Evolutionary conservation across 1,140 invertebrate species (phyloP), one percentile per base, ranked within the genome.

Genomic region (Wasmannia auropunctata): DNA sequence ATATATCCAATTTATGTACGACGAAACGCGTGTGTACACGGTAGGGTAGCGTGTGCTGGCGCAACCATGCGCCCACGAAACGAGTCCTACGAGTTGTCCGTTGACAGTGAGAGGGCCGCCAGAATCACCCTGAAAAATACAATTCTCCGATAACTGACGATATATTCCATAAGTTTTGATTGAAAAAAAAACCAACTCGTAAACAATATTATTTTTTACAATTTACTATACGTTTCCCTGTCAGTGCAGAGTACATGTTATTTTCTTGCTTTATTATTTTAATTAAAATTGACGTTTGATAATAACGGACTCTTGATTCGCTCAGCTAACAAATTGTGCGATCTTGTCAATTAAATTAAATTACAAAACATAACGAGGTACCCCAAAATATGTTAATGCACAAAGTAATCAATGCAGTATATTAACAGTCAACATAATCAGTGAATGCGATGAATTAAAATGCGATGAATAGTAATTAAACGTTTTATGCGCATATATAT

Each of bases 61-160:
- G 90, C 95, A 96, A 37, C 92, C 87, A 1, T 93, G 94, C 3
- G 70, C 79, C 94, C 94, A 96, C 19, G 94, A 95, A 11, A 95
- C 94, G 4, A 96, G 89, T 34, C 95, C 96, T 22, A 92, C 86
- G 88, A 87, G 89, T 58, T 94, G 90, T 25, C 90, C 91, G 37
- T 94, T 86, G 70, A 95, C 95, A 25, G 95, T 94, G 40, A 96
- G 86, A n/a, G 96, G 96, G 19, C 95, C 96, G 22, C 95, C 96
- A 19, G 95, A 95, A 85, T 96, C 96, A 81, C 95, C 95, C 95
- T 96, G 7, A 37, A 37, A 65, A 79, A 46, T 63, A 0, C n/a
- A 79, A 25, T 51, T 16, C 14, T 0, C 5, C n/a, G 37, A n/a
- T 37, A 37, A 4, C 10, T 79, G 51, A 40, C 28, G 22, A 79